Conservation (phyloP, 2,888 invertebrate species). For the Heterodera filipjevi region DNA sequence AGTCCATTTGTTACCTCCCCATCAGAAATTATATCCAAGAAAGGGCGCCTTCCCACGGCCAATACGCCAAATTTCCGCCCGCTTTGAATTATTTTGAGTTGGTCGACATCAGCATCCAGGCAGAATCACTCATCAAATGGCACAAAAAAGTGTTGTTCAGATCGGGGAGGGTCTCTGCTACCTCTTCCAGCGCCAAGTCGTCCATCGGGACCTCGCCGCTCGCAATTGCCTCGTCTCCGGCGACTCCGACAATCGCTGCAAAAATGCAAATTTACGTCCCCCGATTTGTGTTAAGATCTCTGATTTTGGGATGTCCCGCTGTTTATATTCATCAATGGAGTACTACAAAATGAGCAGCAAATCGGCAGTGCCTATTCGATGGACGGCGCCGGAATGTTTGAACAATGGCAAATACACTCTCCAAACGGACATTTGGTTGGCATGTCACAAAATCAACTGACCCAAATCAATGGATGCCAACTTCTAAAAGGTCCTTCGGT, state of each 20-base stretch:
- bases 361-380: conserved; percentile 67
- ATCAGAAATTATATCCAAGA: conserved; percentile 52
- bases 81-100: conserved; percentile 69
- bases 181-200: conserved; percentile 82
- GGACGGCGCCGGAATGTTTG: conserved; percentile 99
- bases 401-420: conserved; percentile 95
- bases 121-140: conserved; percentile 54
- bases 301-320: conserved; percentile 63
- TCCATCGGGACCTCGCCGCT: conserved; percentile 88
- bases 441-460: conserved; percentile 64
- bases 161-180: conserved; percentile 76
- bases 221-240: conserved; percentile 84
- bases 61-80: conserved; percentile 72
- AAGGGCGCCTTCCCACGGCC: conserved; percentile 47
- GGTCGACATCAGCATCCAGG: conserved; percentile 70
- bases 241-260: conserved; percentile 46
- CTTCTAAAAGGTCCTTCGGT: conserved; percentile 75
- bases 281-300: conserved; percentile 60
- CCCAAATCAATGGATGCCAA: not conserved
- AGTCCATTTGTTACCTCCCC: not conserved
- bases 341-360: conserved; percentile 58
- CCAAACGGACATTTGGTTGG: conserved; percentile 98
- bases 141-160: conserved; percentile 68
- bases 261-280: conserved; percentile 49
- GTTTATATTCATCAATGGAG: conserved; percentile 52